Evolutionary conservation across 2,888 invertebrate species (phyloP).

Genomic region (Pammene fasciana): DNA sequence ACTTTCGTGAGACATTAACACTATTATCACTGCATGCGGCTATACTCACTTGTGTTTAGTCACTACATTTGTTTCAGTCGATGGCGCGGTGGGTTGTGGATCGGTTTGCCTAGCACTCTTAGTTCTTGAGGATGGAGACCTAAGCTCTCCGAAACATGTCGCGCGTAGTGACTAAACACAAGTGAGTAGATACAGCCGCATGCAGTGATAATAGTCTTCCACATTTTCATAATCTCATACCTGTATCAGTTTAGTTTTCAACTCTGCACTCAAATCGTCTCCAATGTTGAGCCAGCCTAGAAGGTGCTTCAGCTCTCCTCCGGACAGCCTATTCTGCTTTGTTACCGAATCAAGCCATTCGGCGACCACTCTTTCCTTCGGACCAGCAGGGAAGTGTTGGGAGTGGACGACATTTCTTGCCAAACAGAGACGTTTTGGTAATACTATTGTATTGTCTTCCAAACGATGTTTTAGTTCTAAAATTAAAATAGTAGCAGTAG

Average conservation of each 20-base stretch:
- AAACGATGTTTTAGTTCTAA: conserved; percentile 78
- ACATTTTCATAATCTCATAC: conserved; percentile 49
- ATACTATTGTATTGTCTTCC: conserved; percentile 66
- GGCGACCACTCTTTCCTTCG: conserved; percentile 78
- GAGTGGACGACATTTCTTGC: conserved; percentile 80
- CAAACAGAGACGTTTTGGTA: conserved; percentile 79
- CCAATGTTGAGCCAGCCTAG: conserved; percentile 62
- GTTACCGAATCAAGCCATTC: conserved; percentile 74
- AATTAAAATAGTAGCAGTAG: too few species aligned
- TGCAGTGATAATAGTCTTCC: too few species aligned
- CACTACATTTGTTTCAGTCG: too few species aligned
- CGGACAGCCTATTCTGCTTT: conserved; percentile 57
- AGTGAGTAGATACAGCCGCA: too few species aligned
- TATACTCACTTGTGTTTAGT: too few species aligned
- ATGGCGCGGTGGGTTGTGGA: too few species aligned
- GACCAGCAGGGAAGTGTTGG: conserved; percentile 73
- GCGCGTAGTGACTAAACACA: too few species aligned
- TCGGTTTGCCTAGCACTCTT: too few species aligned
- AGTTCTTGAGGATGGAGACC: too few species aligned
- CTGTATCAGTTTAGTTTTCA: conserved; percentile 70
- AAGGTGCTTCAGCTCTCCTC: conserved; percentile 62
- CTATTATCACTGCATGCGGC: too few species aligned
- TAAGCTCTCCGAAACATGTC: too few species aligned
- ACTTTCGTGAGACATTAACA: too few species aligned
- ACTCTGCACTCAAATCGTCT: conserved; percentile 67